Evolutionary conservation across 2,113 vertebrate genomes (phyloP).

Genomic region (Stictonetta naevosa): DNA sequence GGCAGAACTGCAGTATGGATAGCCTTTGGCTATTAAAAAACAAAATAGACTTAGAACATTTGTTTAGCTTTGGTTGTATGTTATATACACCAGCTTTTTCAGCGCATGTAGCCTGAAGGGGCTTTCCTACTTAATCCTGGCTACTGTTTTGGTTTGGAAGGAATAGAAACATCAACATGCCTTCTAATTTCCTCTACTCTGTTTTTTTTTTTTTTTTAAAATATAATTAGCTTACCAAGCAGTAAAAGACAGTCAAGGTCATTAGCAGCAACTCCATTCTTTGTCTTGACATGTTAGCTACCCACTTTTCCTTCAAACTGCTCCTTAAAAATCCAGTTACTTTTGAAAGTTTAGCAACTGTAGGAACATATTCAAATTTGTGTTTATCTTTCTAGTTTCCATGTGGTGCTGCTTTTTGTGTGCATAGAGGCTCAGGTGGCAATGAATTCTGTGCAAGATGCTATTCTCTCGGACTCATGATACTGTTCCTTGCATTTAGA

Average conservation of each 20-base stretch:
- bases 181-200: slow-evolving; percentile 58
- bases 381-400: background rate
- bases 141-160: slow-evolving; percentile 45
- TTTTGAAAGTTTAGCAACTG: background rate
- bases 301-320: background rate
- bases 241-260: background rate
- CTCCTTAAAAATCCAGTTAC: background rate
- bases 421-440: background rate
- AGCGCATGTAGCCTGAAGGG: background rate
- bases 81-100: background rate
- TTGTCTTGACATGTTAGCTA: slow-evolving; percentile 21
- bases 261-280: slow-evolving; percentile 21
- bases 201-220: background rate
- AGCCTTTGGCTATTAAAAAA: background rate
- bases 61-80: background rate
- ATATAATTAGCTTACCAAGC: slow-evolving; percentile 44
- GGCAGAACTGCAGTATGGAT: background rate
- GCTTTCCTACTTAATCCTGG: slow-evolving; percentile 9
- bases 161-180: slow-evolving; percentile 35
- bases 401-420: background rate
- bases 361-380: background rate
- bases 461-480: background rate
- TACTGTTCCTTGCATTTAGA: background rate
- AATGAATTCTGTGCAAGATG: background rate
- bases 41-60: background rate